Evolutionary conservation across 2,113 vertebrate genomes (phyloP), one percentile per base, ranked within the genome.

Genomic region (Apaloderma vittatum): DNA sequence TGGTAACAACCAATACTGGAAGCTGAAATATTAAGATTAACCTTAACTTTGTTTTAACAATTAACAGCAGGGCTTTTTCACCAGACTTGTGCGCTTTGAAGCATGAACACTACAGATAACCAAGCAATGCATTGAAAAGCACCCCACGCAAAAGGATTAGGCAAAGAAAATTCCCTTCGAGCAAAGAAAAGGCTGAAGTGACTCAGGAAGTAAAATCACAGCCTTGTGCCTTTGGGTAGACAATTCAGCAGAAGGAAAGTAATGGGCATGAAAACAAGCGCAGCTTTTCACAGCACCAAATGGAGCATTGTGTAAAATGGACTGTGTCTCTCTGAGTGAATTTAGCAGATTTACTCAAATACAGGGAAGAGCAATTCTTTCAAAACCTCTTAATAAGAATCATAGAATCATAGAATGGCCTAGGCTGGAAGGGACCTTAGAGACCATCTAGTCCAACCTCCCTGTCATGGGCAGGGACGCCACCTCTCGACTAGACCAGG

Each of bases 21-120:
- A 93, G 55, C 46, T 45, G 24, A 72, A 96, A 81, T 71, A 67
- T 55, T 73, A 92, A 68, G 37, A 62, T 36, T 51, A 63, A 48
- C 5, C 0, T 0, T 70, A 92, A 82, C 51, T 92, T 84, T 62
- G 55, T 40, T 85, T 83, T 59, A 34, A 77, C 43, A 59, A 83
- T 76, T 86, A 92, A 70, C 88, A 94, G 63, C 67, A 90, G 74
- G 46, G 32, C n/a, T 88, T 82, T 77, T 85, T 74, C 46, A 40
- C 23, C 48, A 65, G 37, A 8, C 11, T 70, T 80, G 40, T 37
- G 52, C 67, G 70, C 51, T 79, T 88, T 88, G 76, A 92, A 78
- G 78, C 23, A 8, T 32, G 51, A 92, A 55, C 37, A 26, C 40
- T 81, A 67, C 29, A 81, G 66, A 82, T 54, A 93, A 70, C 32